A percentile compares a stretch with the other conserved stretches of the same genome.
Evolutionary conservation across 2,888 invertebrate genomes (phyloP).

Genomic region (Stictocephala bisonia): DNA sequence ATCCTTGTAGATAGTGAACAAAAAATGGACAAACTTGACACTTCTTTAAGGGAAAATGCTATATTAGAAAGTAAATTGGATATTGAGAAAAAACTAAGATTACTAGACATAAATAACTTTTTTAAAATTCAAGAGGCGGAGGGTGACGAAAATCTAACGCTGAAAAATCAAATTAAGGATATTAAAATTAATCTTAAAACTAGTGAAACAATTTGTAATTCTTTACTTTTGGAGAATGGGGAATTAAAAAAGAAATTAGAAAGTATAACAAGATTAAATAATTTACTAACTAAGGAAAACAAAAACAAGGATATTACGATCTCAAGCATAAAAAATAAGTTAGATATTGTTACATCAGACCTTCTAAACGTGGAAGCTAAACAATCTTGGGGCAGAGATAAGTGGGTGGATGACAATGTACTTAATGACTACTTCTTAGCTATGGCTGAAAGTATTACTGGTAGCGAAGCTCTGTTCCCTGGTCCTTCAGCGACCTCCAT

Average conservation of each 20-base stretch:
- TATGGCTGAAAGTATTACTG: not conserved
- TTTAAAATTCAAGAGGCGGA: not conserved
- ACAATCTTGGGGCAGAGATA: not conserved
- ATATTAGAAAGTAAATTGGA: not conserved
- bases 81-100: not conserved
- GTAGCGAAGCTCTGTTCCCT: not conserved
- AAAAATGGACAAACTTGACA: not conserved
- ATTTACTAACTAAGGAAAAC: not conserved
- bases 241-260: not conserved
- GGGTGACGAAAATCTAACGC: not conserved
- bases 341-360: not conserved
- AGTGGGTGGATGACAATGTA: not conserved
- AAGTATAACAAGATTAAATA: not conserved
- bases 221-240: not conserved
- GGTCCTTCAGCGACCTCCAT: not conserved
- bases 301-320: not conserved
- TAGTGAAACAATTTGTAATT: too few species aligned
- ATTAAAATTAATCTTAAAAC: too few species aligned
- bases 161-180: not conserved
- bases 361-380: not conserved
- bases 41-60: not conserved
- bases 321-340: not conserved
- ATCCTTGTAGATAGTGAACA: not conserved
- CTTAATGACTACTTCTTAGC: not conserved
- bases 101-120: not conserved